These are phyloP conservation scores for Oryctolagus cuniculus DNA, from an alignment of 2,113 vertebrate species.

Conservation along the genomic window mOryCun1.1 NC_091447.1:42185001-42185500, in stretches of 20 bases:
- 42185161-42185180: neutral
- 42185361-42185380: neutral
- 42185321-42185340: neutral
- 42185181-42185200: neutral
- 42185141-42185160: neutral
- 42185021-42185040: neutral
- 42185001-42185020: neutral
- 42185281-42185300: neutral
- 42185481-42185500: neutral
- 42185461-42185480: neutral
- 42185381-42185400: neutral
- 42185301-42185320: neutral
- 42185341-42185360: neutral
- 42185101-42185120: conserved; percentile 18
- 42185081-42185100: neutral
- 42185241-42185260: conserved; percentile 1
- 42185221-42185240: neutral
- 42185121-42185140: conserved; percentile 67
- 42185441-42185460: neutral
- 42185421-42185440: neutral
- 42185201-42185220: neutral
- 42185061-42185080: neutral
- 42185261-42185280: neutral
- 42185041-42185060: accelerated
- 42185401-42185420: neutral